Evolutionary conservation across 2,113 vertebrate species (phyloP), one percentile per base, ranked within the genome.

Genomic region (Centropus bengalensis): DNA sequence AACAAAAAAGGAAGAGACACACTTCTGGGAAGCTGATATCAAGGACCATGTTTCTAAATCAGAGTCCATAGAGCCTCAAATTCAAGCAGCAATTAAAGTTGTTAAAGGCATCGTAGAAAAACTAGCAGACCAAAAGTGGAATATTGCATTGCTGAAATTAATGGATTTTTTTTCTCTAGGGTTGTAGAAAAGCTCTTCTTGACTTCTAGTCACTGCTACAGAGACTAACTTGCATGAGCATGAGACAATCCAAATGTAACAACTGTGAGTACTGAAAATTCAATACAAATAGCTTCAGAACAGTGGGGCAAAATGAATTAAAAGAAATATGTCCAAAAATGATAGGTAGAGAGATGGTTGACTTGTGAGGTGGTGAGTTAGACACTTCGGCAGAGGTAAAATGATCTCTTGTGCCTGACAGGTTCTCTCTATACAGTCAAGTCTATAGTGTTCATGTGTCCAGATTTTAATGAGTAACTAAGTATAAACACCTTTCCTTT

Each of bases 1-100:
- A 93, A 85, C 62, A 73, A 79, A 93, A 86, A 64, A 49, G 69
- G 40, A 71, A 95, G 93, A 96, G 81, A 79, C 55, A 71, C 40
- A 71, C 36, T 45, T 74, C 67, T 15, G 40, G 78, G 70, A 84
- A 91, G 62, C 13, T 79, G 74, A 73, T 49, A 89, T 84, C 44
- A 89, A 91, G 74, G 32, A 79, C 18, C 36, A 9, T 73, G 24
- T 28, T 87, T 86, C 75, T 87, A 75, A 91, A 79, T 60, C 21
- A 78, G 5, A 88, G 30, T 44, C 62, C 58, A 42, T 12, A 91
- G 18, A 91, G 33, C 24, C 58, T 85, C 66, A 85, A 86, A 94
- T 84, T 89, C 84, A 94, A 89, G 55, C 14, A 91, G 67, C 58
- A 79, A 77, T 91, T 91, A 52, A 76, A 76, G 24, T 79, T 78